Percentiles rank a stretch among this genome's conserved stretches.
Conservation (phyloP, 30 jellyfish, hydroid and myxozoan genomes). For the Sanderia malayensis region DNA sequence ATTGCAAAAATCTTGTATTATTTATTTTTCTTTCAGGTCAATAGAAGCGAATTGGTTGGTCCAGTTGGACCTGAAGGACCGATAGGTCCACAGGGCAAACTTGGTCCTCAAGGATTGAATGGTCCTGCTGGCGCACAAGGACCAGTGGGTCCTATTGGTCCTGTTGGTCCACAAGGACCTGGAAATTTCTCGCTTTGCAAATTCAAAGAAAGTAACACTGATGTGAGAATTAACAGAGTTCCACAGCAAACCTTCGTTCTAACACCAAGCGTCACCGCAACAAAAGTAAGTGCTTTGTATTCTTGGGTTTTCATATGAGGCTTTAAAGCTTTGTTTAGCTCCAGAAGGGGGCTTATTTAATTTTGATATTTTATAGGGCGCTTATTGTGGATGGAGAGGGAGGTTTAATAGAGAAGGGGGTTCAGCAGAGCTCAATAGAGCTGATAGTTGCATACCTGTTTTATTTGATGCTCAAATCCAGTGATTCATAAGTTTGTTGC, state of each 20-base stretch:
- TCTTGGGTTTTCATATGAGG: too few species aligned
- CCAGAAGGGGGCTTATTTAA: too few species aligned
- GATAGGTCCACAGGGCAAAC: slow-evolving; percentile 29
- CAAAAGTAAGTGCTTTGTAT: slow-evolving; percentile 42
- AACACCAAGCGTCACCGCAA: slow-evolving; percentile 21
- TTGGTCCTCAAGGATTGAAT: slow-evolving; percentile 44
- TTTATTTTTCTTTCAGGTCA: slow-evolving; percentile 23
- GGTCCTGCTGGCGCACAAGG: slow-evolving; percentile 62
- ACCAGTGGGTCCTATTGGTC: neutral
- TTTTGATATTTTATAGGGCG: too few species aligned
- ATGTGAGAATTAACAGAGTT: neutral
- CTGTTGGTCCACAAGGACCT: slow-evolving; percentile 47
- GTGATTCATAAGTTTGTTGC: too few species aligned
- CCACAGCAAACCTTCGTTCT: slow-evolving; percentile 22
- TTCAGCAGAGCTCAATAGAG: too few species aligned
- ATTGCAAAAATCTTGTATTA: neutral
- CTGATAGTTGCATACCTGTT: too few species aligned
- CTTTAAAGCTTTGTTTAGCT: too few species aligned
- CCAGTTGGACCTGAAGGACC: slow-evolving; percentile 59
- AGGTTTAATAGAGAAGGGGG: too few species aligned
- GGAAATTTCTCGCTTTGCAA: slow-evolving; percentile 47
- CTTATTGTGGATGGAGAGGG: too few species aligned
- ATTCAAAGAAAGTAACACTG: neutral
- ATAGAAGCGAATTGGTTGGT: slow-evolving; percentile 41
- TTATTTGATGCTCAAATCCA: too few species aligned